Conservation (phyloP, 2,113 vertebrate genomes). For the Myotis davidii region DNA sequence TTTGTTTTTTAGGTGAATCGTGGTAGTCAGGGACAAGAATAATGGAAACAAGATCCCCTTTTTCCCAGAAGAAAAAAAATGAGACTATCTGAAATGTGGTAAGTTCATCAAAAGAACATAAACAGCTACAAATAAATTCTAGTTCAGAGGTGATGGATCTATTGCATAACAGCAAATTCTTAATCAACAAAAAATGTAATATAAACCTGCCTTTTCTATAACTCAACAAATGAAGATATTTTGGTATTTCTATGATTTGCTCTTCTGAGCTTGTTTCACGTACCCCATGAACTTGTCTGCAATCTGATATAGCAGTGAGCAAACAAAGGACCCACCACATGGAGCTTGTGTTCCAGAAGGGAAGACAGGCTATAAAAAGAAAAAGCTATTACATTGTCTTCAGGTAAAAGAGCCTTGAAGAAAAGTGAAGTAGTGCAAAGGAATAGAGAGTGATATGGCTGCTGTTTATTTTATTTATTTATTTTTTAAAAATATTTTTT, state of each 20-base stretch:
- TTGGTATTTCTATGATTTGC: not conserved
- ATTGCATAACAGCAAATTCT: not conserved
- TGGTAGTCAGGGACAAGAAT: not conserved
- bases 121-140: not conserved
- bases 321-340: not conserved
- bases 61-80: not conserved
- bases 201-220: not conserved
- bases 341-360: not conserved
- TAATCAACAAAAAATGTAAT: not conserved
- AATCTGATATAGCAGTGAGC: not conserved
- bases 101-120: not conserved
- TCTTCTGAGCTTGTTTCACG: not conserved
- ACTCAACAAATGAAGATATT: not conserved
- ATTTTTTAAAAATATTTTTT: too few species aligned
- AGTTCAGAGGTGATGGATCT: not conserved
- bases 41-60: not conserved
- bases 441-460: not conserved
- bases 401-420: not conserved
- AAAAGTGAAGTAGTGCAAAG: not conserved
- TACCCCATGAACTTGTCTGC: not conserved
- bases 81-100: not conserved
- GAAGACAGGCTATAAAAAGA: not conserved
- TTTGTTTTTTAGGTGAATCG: not conserved
- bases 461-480: not conserved
- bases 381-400: not conserved